Base-by-base conservation (phyloP, 2,113 vertebrate genomes). In the Leiothrix lutea region DNA sequence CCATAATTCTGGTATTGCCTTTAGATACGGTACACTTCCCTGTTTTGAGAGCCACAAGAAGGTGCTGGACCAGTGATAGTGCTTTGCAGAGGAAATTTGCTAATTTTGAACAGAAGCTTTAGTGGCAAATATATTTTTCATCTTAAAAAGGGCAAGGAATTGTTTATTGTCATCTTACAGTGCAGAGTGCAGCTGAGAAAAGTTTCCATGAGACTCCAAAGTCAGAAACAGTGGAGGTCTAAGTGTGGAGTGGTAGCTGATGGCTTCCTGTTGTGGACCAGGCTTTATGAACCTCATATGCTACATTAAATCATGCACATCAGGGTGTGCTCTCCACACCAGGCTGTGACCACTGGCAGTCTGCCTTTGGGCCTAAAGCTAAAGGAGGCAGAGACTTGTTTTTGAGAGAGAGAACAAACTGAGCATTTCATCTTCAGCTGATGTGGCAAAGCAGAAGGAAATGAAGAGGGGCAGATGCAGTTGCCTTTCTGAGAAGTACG, bases 301-400 rank as follows among this genome's bases (percentile, higher is more conserved):
- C 17, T 48, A 31, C 7, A 8, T 35, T 36, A 36, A 81, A 53
- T 69, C 31, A n/a, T 11, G 36, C 4, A 51, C 26, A 45, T 42
- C 40, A 35, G 25, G 4, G 4, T 31, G n/a, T 77, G 9, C 33
- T 86, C 17, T 6, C 19, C 12, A 18, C 0, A 0, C 2, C 1
- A 1, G 21, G 14, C 24, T 25, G 42, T 36, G 57, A 80, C 7
- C 11, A 11, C 38, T 54, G 21, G 5, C 45, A 77, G 23, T 6
- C 36, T 74, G 38, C 17, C 45, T 51, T 28, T 61, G 19, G 7
- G 6, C 15, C 29, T 29, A 70, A 83, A 77, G 8, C 21, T 60
- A 28, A 28, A 20, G 5, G 4, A 69, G 21, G 11, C 14, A 86
- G 50, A 91, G 8, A 5, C 7, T 40, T 72, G 11, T 15, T 28